These are phyloP conservation scores for Sepiola atlantica DNA, from an alignment of 2,888 invertebrate genomes.

Conservation along the genomic window DNA sequence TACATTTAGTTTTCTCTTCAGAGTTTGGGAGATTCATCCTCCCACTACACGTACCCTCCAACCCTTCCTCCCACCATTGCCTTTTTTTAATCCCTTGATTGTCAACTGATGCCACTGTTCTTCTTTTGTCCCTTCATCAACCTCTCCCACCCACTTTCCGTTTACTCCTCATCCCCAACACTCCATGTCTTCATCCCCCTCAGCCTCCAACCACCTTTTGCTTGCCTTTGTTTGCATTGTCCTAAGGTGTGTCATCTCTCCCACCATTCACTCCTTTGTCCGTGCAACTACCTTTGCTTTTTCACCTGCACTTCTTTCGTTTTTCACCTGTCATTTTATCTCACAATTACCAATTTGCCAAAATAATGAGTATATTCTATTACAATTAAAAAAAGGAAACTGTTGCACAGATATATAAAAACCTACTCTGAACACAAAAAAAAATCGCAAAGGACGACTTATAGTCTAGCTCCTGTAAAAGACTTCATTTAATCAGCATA, in stretches of 20 bases:
- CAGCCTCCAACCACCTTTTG: background rate
- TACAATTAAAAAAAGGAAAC: no score
- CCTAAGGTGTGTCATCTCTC: background rate
- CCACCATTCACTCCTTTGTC: background rate
- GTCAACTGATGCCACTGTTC: background rate
- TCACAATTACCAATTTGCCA: background rate
- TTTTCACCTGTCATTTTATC: background rate
- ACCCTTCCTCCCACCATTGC: background rate
- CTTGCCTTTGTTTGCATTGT: background rate
- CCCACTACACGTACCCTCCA: background rate
- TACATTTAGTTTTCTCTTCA: background rate
- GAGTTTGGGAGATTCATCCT: background rate
- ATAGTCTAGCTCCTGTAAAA: no score
- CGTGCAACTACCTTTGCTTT: no score
- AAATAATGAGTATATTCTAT: no score
- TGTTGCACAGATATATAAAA: no score
- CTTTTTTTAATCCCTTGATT: background rate
- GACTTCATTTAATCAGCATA: no score
- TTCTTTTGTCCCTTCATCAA: background rate
- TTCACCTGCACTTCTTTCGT: no score
- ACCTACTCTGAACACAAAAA: no score
- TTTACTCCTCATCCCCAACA: background rate
- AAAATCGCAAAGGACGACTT: no score
- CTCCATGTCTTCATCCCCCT: background rate
- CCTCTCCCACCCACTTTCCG: background rate